Evolutionary conservation across 23 tunicate species (phyloP).

Genomic region (Oikopleura dioica): DNA sequence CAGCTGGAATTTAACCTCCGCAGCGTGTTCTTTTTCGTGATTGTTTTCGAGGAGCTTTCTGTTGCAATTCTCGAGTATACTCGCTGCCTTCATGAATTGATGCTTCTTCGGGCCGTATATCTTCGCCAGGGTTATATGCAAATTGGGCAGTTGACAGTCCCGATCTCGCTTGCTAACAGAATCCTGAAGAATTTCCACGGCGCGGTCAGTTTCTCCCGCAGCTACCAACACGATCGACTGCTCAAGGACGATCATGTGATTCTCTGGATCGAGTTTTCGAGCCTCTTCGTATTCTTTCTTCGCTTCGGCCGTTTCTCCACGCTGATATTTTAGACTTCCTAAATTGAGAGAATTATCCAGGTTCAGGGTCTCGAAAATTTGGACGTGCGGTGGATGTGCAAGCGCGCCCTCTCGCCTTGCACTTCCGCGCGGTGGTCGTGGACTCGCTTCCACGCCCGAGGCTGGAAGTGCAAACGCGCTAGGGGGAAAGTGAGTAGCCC

Average conservation of each 20-base stretch:
- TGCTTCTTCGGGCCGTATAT: neutral
- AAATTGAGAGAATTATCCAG: too few relatives aligned
- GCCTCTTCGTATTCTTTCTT: neutral
- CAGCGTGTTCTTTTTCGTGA: neutral
- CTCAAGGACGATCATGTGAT: neutral
- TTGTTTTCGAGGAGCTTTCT: neutral
- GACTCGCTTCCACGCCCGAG: too few relatives aligned
- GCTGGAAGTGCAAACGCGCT: too few relatives aligned
- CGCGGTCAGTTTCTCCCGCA: neutral
- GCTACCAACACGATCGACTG: neutral
- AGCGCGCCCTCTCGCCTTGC: too few relatives aligned
- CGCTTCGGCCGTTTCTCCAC: neutral
- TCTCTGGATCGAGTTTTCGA: neutral
- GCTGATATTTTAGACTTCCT: neutral
- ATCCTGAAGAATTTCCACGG: neutral
- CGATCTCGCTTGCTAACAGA: neutral
- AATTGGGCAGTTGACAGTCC: neutral
- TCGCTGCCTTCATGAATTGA: neutral
- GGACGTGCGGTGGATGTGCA: too few relatives aligned
- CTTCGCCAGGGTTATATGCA: neutral
- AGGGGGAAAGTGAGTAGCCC: too few relatives aligned
- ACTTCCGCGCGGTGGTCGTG: too few relatives aligned
- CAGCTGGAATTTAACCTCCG: neutral
- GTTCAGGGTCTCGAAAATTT: too few relatives aligned
- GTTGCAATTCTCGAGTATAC: neutral